phyloP scores from a whole-genome alignment of 2,888 invertebrate genomes.

The Ectropis crepuscularia region DNA sequence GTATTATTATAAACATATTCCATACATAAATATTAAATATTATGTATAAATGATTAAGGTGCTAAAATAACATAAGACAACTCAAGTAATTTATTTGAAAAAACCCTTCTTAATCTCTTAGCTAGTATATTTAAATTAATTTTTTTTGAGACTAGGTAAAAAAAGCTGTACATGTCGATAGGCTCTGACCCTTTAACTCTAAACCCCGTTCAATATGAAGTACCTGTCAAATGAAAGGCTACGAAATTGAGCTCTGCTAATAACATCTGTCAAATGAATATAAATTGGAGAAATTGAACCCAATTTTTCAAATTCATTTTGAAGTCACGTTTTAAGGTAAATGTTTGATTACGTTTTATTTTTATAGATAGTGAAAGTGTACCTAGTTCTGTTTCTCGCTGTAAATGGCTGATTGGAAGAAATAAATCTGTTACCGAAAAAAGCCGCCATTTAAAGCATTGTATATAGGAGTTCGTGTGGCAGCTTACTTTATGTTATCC shows the following conservation, averaged over 20 bases:
- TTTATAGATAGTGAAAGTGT: not conserved
- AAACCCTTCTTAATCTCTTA: not conserved
- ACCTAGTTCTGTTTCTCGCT: not conserved
- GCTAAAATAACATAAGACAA: no score
- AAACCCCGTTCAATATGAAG: constrained; percentile 24
- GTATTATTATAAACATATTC: no score
- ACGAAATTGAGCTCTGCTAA: constrained; percentile 25
- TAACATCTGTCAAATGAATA: constrained; percentile 31
- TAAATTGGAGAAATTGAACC: constrained; percentile 8
- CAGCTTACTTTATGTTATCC: no score
- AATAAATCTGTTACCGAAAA: no score
- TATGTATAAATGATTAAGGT: no score
- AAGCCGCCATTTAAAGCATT: no score
- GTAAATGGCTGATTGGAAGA: no score
- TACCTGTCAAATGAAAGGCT: constrained; percentile 27
- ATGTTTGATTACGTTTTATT: not conserved
- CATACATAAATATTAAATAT: no score
- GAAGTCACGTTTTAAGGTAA: not conserved
- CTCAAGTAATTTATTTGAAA: no score
- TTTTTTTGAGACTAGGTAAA: not conserved
- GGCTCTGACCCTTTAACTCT: constrained; percentile 1
- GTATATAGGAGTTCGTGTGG: no score
- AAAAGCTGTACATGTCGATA: not conserved
- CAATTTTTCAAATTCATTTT: constrained; percentile 9
- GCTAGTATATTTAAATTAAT: not conserved